These are phyloP conservation scores for Leptinotarsa texana DNA, from an alignment of 1,140 invertebrate species.

Conservation along the genomic window DNA sequence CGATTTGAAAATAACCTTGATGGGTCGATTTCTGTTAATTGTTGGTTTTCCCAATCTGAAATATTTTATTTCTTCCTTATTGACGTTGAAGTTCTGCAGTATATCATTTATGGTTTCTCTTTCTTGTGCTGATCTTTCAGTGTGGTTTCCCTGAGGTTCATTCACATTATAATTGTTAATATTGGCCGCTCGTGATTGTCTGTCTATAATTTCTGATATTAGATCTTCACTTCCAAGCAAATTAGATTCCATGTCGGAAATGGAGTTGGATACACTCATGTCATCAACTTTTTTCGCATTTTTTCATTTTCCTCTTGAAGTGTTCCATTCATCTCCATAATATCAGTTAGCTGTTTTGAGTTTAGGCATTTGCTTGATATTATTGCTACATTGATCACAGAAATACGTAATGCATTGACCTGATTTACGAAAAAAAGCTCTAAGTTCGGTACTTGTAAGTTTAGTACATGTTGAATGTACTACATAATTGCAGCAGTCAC, in stretches of 20 bases:
- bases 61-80: no score
- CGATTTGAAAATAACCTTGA: no score
- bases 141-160: no score
- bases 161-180: no score
- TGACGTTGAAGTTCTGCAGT: no score
- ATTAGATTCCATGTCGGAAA: not conserved
- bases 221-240: not conserved
- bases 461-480: conserved; percentile 3
- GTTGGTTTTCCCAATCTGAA: no score
- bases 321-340: not conserved
- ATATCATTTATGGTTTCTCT: no score
- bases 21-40: no score
- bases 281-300: not conserved
- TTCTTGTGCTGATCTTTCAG: no score
- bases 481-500: conserved; percentile 13
- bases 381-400: not conserved
- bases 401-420: not conserved
- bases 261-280: not conserved
- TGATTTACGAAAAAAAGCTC: not conserved
- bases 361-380: conserved; percentile 13
- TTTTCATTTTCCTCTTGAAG: conserved; percentile 5
- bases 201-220: no score
- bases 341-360: no score
- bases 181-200: no score
- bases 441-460: not conserved